Conservation (phyloP, 2,888 invertebrate genomes). For the Imbricaverruca yamaguchii region DNA sequence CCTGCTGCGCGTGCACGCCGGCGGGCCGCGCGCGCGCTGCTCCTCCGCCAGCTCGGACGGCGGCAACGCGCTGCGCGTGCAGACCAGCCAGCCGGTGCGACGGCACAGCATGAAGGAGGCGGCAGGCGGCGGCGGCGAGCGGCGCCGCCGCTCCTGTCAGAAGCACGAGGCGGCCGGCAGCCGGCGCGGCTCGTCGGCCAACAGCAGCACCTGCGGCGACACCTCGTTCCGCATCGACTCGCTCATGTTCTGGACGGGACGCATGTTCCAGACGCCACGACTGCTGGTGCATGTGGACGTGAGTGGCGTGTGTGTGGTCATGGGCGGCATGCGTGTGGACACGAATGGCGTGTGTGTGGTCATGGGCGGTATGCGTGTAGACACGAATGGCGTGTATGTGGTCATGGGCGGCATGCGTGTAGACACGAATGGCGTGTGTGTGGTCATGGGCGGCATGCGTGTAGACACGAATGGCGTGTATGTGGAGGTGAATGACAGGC, state of each 20-base stretch:
- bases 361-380: too few relatives aligned
- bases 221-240: slow-evolving; percentile 5
- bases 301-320: background rate
- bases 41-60: background rate
- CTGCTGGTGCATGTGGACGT: slow-evolving; percentile 1
- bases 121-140: background rate
- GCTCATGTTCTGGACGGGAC: slow-evolving; percentile 4
- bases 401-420: too few relatives aligned
- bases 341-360: too few relatives aligned
- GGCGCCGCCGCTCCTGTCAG: background rate
- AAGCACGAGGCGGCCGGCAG: background rate
- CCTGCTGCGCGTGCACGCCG: background rate
- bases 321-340: too few relatives aligned
- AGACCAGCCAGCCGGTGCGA: background rate
- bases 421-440: too few relatives aligned
- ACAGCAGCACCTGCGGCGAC: background rate
- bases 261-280: background rate
- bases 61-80: background rate
- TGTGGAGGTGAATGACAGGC: too few relatives aligned
- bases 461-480: too few relatives aligned
- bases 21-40: background rate
- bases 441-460: too few relatives aligned
- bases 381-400: too few relatives aligned
- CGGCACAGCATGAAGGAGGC: background rate
- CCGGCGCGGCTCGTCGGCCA: slow-evolving; percentile 9